Evolutionary conservation across 2,888 invertebrate species (phyloP).

Genomic region (Drosophila lutescens): DNA sequence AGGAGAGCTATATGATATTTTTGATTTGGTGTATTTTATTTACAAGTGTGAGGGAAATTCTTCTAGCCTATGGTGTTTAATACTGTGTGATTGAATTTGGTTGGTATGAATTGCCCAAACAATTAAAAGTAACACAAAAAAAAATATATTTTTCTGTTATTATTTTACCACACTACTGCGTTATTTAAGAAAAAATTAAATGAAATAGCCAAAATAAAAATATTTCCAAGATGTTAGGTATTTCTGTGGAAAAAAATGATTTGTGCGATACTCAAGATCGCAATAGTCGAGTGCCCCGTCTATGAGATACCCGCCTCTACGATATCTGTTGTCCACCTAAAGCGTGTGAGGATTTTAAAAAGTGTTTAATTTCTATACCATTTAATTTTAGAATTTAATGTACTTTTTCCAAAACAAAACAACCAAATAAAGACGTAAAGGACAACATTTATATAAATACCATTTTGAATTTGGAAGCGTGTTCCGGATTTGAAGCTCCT

Average conservation of each 20-base stretch:
- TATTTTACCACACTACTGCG: constrained; percentile 30
- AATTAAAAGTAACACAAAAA: constrained; percentile 30
- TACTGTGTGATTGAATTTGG: constrained; percentile 17
- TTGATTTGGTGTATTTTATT: constrained; percentile 13
- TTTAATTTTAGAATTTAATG: too few species aligned
- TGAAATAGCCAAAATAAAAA: constrained; percentile 13
- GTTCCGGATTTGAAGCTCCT: too few species aligned
- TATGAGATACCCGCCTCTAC: too few species aligned
- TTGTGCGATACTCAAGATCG: not conserved
- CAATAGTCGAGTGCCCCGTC: too few species aligned
- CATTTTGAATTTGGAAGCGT: too few species aligned
- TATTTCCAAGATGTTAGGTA: not conserved
- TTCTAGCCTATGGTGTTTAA: constrained; percentile 26
- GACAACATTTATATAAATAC: too few species aligned
- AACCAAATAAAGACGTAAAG: too few species aligned
- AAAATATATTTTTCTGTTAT: constrained; percentile 1
- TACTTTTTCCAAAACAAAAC: too few species aligned
- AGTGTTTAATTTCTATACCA: too few species aligned
- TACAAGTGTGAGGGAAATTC: constrained; percentile 23
- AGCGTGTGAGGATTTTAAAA: too few species aligned
- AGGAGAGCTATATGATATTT: constrained; percentile 9
- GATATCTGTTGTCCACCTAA: too few species aligned
- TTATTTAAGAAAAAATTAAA: not conserved
- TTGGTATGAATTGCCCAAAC: constrained; percentile 40
- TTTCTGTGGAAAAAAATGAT: not conserved